phyloP scores from a whole-genome alignment of 2,113 vertebrate species.

The Pontoporia blainvillei region DNA sequence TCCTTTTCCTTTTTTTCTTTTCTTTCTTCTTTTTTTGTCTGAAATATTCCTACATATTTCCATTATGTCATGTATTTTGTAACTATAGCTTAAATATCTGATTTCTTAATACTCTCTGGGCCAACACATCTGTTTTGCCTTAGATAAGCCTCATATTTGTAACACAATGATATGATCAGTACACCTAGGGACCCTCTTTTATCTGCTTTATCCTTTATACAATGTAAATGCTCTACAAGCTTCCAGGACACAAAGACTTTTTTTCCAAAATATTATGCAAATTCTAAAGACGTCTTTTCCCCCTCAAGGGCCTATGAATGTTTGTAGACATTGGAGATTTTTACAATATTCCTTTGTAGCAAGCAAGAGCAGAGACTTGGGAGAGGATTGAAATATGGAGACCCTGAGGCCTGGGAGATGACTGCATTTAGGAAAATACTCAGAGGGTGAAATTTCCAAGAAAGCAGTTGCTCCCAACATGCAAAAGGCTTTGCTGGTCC shows the following conservation, averaged over 20 bases:
- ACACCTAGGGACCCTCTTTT: background rate
- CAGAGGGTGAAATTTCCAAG: background rate
- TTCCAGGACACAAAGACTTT: background rate
- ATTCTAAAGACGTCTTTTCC: background rate
- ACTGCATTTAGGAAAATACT: background rate
- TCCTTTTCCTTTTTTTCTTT: background rate
- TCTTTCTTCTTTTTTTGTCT: background rate
- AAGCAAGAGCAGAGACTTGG: background rate
- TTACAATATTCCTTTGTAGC: background rate
- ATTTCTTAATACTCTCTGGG: conserved; percentile 37
- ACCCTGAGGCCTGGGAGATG: background rate
- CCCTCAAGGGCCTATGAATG: background rate
- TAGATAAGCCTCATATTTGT: background rate
- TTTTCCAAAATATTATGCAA: conserved; percentile 13
- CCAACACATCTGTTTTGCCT: conserved; percentile 24
- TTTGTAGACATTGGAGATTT: background rate
- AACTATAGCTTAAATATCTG: conserved; percentile 27
- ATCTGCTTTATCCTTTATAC: background rate
- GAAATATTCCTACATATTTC: conserved; percentile 19
- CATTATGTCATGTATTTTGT: conserved; percentile 53
- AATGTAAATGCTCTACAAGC: background rate
- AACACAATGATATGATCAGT: background rate
- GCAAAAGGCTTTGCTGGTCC: background rate
- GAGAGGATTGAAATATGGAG: background rate
- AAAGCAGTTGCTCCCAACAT: background rate